Evolutionary conservation across 2,113 vertebrate genomes (phyloP).

Genomic region (Hippocampus guttulatus): DNA sequence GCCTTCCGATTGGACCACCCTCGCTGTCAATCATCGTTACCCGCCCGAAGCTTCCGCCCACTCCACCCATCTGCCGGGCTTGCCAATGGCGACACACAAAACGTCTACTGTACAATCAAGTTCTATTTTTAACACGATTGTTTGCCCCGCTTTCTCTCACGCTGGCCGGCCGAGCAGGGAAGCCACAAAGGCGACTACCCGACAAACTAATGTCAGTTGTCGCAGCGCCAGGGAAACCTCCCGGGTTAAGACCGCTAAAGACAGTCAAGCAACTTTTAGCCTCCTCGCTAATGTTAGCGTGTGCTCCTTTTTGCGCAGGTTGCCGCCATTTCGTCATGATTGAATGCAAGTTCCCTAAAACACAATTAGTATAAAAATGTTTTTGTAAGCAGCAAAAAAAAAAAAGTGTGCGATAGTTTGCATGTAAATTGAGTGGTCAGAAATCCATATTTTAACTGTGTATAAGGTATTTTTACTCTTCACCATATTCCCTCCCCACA

Average conservation of each 20-base stretch:
- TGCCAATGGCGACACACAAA: not conserved
- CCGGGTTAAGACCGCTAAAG: not conserved
- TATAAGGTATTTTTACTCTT: no score
- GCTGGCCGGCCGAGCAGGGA: not conserved
- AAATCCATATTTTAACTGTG: no score
- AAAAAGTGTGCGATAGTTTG: no score
- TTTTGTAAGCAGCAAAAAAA: no score
- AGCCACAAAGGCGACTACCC: not conserved
- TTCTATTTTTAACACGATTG: conserved; percentile 19
- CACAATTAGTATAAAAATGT: no score
- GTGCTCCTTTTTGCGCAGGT: not conserved
- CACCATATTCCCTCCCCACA: no score
- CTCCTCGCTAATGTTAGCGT: not conserved
- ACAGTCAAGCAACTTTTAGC: not conserved
- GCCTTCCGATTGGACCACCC: conserved; percentile 38
- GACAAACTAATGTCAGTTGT: not conserved
- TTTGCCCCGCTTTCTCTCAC: conserved; percentile 3
- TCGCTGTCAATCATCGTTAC: conserved; percentile 42
- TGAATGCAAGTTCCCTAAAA: no score
- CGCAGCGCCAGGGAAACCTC: not conserved
- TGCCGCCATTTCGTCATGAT: no score
- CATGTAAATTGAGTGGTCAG: no score
- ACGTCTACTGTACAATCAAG: not conserved
- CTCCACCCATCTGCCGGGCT: not conserved
- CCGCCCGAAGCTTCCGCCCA: not conserved